Evolutionary conservation across 1,140 invertebrate species (phyloP).

Genomic region (Scaptomyza graminum): DNA sequence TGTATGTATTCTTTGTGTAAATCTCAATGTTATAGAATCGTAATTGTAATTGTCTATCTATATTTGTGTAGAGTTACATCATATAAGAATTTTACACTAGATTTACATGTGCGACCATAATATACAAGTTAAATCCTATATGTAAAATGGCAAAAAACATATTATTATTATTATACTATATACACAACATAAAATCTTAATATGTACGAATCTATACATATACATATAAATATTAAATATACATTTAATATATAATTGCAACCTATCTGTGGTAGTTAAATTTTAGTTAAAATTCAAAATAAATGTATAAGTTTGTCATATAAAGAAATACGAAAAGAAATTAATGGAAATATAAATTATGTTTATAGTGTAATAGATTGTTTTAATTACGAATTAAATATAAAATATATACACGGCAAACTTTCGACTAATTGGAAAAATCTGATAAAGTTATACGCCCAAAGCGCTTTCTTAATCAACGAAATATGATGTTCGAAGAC

Average conservation of each 20-base stretch:
- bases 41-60: constrained; percentile 34
- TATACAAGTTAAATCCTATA: constrained; percentile 16
- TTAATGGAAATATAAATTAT: constrained; percentile 70
- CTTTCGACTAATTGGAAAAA: too few species aligned
- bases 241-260: constrained; percentile 76
- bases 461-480: too few species aligned
- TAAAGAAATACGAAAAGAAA: constrained; percentile 74
- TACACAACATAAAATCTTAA: constrained; percentile 37
- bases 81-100: constrained; percentile 18
- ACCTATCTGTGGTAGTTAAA: constrained; percentile 84
- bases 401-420: too few species aligned
- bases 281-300: constrained; percentile 83
- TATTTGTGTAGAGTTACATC: constrained; percentile 23
- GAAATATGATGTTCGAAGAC: too few species aligned
- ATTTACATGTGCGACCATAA: constrained; percentile 35
- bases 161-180: too few species aligned
- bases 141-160: constrained; percentile 14
- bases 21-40: constrained; percentile 66
- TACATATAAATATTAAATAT: constrained; percentile 40
- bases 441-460: too few species aligned
- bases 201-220: constrained; percentile 49
- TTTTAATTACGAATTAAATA: background rate
- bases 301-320: constrained; percentile 78
- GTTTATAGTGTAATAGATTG: constrained; percentile 22
- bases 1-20: constrained; percentile 54